phyloP scores from a whole-genome alignment of 1,140 invertebrate species.

The Penaeus vannamei region DNA sequence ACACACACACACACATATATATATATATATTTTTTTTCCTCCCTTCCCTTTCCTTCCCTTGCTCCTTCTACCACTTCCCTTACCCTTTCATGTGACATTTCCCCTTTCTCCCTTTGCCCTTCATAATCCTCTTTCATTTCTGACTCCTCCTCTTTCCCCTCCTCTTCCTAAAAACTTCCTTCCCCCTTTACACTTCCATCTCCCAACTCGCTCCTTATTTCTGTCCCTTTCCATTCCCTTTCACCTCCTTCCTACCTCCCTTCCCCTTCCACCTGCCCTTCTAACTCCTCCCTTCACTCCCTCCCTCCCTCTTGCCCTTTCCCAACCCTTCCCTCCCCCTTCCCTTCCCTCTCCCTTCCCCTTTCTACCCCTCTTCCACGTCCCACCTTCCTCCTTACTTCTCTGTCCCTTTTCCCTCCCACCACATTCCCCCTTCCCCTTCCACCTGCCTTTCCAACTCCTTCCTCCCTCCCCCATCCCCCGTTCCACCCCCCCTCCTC shows the following conservation, averaged over 20 bases:
- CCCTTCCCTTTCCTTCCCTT: neutral
- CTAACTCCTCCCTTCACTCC: neutral
- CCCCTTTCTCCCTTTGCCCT: neutral
- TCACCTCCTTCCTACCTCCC: no score
- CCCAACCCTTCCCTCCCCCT: neutral
- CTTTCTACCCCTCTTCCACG: no score
- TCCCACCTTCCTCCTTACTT: no score
- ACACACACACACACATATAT: neutral
- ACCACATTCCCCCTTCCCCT: no score
- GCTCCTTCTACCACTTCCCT: neutral
- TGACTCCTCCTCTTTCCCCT: neutral
- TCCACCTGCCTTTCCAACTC: no score
- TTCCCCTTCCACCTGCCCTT: no score
- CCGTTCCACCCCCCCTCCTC: neutral
- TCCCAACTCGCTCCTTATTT: slow-evolving; percentile 11
- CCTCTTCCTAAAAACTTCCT: neutral
- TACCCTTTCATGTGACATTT: slow-evolving; percentile 29
- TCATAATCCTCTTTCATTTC: no score
- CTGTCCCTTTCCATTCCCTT: no score
- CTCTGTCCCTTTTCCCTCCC: no score
- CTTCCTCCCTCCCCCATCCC: no score
- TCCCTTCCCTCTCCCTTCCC: no score
- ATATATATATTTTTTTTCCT: neutral
- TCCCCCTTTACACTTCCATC: neutral
- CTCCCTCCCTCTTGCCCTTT: neutral